phyloP scores from a whole-genome alignment of 2,797 vertebrate species.

The Schizopygopsis malacanthus region DNA sequence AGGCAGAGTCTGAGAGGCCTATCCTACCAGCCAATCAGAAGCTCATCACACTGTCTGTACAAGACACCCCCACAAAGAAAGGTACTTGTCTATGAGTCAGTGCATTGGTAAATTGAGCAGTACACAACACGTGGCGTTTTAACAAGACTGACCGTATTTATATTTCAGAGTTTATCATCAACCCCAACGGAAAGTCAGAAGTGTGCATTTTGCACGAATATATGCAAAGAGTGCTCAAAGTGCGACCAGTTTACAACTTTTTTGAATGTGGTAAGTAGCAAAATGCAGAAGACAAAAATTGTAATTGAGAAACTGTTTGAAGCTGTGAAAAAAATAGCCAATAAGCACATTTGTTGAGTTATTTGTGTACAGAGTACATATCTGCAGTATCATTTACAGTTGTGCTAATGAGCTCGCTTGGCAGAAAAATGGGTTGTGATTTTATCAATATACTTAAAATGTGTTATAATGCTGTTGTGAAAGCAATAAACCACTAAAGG shows the following conservation, averaged over 20 bases:
- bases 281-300: background rate
- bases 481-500: background rate
- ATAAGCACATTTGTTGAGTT: background rate
- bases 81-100: slow-evolving; percentile 72
- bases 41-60: slow-evolving; percentile 96
- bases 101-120: background rate
- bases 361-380: background rate
- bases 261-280: slow-evolving; percentile 98
- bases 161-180: slow-evolving; percentile 94
- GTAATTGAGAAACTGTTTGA: background rate
- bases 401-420: background rate
- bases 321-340: background rate
- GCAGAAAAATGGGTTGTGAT: background rate
- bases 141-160: background rate
- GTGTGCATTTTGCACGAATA: slow-evolving; percentile 99
- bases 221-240: slow-evolving; percentile 99
- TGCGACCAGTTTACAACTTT: slow-evolving; percentile 99
- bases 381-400: background rate
- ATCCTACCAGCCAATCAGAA: slow-evolving; percentile 98
- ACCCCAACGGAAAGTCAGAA: slow-evolving; percentile 98
- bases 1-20: slow-evolving; percentile 94
- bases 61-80: slow-evolving; percentile 98
- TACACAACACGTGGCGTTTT: background rate
- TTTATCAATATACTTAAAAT: background rate
- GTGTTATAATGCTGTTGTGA: background rate